Evolutionary conservation across 2,797 vertebrate genomes (phyloP).

Genomic region (Meda fulgida): DNA sequence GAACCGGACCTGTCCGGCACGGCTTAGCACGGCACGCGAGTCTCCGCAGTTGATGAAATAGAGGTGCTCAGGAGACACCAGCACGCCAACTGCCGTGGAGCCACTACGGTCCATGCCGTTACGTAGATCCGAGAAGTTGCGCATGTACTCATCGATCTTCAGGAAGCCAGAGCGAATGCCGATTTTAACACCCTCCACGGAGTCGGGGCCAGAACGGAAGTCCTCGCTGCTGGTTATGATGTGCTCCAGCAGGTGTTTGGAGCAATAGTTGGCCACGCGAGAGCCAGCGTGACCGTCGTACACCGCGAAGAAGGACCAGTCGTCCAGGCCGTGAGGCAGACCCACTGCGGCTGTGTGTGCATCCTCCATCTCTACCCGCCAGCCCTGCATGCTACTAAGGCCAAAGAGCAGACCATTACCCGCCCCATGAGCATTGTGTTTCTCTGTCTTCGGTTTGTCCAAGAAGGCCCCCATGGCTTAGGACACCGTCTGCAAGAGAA

Average conservation of each 20-base stretch:
- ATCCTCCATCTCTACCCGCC: slow-evolving; percentile 99
- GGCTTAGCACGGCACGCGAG: slow-evolving; percentile 93
- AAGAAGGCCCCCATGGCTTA: slow-evolving; percentile 99
- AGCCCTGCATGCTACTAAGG: slow-evolving; percentile 99
- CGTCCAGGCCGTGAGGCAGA: slow-evolving; percentile 92
- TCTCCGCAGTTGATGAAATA: slow-evolving; percentile 99
- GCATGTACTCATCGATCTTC: slow-evolving; percentile 99
- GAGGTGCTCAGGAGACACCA: slow-evolving; percentile 92
- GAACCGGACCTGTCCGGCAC: slow-evolving; percentile 93
- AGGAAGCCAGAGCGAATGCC: slow-evolving; percentile 98
- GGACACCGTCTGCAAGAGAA: slow-evolving; percentile 77
- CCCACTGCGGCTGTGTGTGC: slow-evolving; percentile 97
- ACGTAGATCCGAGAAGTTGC: slow-evolving; percentile 96
- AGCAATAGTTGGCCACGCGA: slow-evolving; percentile 98
- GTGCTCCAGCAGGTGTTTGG: slow-evolving; percentile 95
- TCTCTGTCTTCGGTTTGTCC: slow-evolving; percentile 99
- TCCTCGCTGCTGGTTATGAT: slow-evolving; percentile 92
- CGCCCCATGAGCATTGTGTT: slow-evolving; percentile 94
- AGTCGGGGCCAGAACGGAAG: slow-evolving; percentile 84
- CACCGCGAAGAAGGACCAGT: slow-evolving; percentile 99
- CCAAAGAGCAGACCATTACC: slow-evolving; percentile 94
- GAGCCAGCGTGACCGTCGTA: slow-evolving; percentile 98
- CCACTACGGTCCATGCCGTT: slow-evolving; percentile 99
- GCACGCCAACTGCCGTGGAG: slow-evolving; percentile 95
- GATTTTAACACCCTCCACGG: slow-evolving; percentile 94